Percentiles rank a stretch among this genome's conserved stretches.
Evolutionary conservation across 64 coral and sea anemone genomes (phyloP).

Genomic region (Stichodactyla mertensii): DNA sequence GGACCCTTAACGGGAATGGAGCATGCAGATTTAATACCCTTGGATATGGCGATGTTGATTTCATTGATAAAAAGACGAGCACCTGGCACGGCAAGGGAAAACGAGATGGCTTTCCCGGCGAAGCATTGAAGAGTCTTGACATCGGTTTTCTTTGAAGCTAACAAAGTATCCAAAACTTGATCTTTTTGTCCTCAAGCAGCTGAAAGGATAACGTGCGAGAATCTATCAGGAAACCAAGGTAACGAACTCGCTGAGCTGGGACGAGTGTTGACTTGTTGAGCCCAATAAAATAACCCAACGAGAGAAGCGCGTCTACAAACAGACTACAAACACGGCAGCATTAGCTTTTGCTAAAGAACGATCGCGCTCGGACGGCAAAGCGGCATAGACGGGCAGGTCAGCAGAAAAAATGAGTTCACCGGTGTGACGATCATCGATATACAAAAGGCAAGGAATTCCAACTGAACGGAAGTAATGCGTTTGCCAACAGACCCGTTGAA

Average conservation of each 20-base stretch:
- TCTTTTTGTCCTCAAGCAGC: not conserved
- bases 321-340: slow-evolving; percentile 16
- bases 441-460: not conserved
- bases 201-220: not conserved
- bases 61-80: slow-evolving; percentile 45
- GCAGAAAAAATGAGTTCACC: slow-evolving; percentile 1
- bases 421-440: slow-evolving; percentile 3
- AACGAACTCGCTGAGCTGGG: not conserved
- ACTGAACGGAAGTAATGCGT: slow-evolving; percentile 9
- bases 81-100: slow-evolving; percentile 45
- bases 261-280: slow-evolving; percentile 23
- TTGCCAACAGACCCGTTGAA: slow-evolving; percentile 1
- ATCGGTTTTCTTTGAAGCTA: not conserved
- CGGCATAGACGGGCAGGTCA: not conserved
- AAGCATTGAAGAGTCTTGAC: slow-evolving; percentile 23
- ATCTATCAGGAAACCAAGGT: slow-evolving; percentile 24
- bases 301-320: not conserved
- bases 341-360: not conserved
- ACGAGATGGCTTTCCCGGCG: slow-evolving; percentile 48
- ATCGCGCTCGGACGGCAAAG: not conserved
- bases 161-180: not conserved
- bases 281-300: slow-evolving; percentile 27
- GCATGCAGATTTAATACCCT: not conserved
- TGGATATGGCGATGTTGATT: slow-evolving; percentile 39
- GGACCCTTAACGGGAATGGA: slow-evolving; percentile 8